Conservation (phyloP, 2,888 invertebrate genomes). For the Cataglyphis livida region DNA sequence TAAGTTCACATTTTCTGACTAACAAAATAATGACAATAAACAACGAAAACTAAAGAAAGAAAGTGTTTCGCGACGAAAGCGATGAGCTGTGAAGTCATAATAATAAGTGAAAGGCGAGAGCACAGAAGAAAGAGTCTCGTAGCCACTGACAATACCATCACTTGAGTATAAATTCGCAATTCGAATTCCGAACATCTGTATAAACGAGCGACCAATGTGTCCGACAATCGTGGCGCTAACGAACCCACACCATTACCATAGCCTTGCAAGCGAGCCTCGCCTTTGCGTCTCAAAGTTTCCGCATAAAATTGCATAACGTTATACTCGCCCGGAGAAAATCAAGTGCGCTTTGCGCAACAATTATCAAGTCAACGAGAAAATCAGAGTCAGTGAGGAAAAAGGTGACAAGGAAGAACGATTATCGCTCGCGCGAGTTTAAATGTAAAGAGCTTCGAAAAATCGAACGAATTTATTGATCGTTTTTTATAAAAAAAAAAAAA, state of each 20-base stretch:
- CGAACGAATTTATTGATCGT: not conserved
- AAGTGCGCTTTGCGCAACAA: slow-evolving; percentile 44
- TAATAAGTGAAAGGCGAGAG: slow-evolving; percentile 37
- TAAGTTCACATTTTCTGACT: not conserved
- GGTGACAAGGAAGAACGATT: slow-evolving; percentile 28
- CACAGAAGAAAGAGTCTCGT: slow-evolving; percentile 30
- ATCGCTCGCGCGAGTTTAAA: slow-evolving; percentile 2
- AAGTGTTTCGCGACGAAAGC: slow-evolving; percentile 9
- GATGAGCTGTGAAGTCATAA: slow-evolving; percentile 30
- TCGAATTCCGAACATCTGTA: slow-evolving; percentile 51
- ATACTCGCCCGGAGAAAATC: slow-evolving; percentile 42
- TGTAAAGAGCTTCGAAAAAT: not conserved
- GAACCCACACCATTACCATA: slow-evolving; percentile 50
- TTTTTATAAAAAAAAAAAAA: not conserved
- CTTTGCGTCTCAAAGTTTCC: slow-evolving; percentile 56
- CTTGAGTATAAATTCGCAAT: slow-evolving; percentile 48
- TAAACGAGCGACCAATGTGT: slow-evolving; percentile 51
- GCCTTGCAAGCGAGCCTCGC: slow-evolving; percentile 52
- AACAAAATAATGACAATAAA: not conserved
- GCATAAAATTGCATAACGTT: slow-evolving; percentile 55
- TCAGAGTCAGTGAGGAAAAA: slow-evolving; percentile 36
- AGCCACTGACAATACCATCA: slow-evolving; percentile 25
- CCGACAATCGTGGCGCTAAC: slow-evolving; percentile 49
- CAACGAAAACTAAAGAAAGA: not conserved
- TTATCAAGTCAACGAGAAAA: slow-evolving; percentile 53